Evolutionary conservation across 1,140 invertebrate genomes (phyloP).

Genomic region (Mya arenaria): DNA sequence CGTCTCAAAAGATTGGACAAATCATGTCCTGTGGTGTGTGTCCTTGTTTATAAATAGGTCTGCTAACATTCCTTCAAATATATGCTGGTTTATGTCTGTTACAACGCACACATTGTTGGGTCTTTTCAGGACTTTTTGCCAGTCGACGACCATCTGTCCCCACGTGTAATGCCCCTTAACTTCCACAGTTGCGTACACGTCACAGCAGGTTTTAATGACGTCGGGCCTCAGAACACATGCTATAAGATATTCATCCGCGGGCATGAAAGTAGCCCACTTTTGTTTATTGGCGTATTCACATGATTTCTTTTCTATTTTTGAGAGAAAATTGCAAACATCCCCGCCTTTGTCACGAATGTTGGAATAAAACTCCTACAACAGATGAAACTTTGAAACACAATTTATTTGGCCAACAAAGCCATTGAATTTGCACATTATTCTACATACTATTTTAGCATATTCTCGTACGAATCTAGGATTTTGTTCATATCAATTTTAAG

Average conservation of each 20-base stretch:
- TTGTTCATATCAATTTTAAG: too few relatives aligned
- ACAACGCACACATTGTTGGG: slow-evolving; percentile 13
- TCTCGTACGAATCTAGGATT: too few relatives aligned
- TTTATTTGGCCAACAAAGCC: too few relatives aligned
- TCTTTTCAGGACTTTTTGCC: slow-evolving; percentile 20
- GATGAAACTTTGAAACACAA: too few relatives aligned
- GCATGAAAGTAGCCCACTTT: not conserved
- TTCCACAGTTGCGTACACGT: slow-evolving; percentile 50
- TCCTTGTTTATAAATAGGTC: not conserved
- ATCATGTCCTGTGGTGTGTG: not conserved
- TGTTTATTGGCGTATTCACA: not conserved
- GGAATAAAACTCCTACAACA: too few relatives aligned
- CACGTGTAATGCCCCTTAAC: slow-evolving; percentile 44
- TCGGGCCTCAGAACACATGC: slow-evolving; percentile 9
- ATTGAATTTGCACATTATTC: too few relatives aligned
- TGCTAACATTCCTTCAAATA: slow-evolving; percentile 13
- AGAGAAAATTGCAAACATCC: too few relatives aligned
- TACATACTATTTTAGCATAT: too few relatives aligned
- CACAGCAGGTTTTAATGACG: slow-evolving; percentile 33
- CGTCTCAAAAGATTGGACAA: too few relatives aligned
- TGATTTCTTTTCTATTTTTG: slow-evolving; percentile 35
- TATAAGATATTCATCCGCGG: slow-evolving; percentile 37
- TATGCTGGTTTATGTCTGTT: slow-evolving; percentile 22
- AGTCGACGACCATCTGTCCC: slow-evolving; percentile 53
- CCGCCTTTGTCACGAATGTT: too few relatives aligned